Evolutionary conservation across 1,140 invertebrate genomes (phyloP).

Genomic region (Elymnias hypermnestra): DNA sequence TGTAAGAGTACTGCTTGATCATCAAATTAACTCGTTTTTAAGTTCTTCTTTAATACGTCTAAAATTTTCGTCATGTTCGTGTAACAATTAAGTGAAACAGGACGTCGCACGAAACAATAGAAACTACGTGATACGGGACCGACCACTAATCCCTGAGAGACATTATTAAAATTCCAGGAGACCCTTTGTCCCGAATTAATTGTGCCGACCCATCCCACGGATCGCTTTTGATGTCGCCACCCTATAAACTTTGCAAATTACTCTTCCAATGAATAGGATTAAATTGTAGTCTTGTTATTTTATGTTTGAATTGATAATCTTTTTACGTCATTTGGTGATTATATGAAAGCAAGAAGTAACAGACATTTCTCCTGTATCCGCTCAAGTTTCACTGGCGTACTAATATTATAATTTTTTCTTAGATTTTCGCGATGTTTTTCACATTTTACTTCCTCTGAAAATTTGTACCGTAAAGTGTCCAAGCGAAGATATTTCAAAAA

Average conservation of each 20-base stretch:
- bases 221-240: constrained; percentile 5
- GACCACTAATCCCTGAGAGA: constrained; percentile 5
- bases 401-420: too few relatives aligned
- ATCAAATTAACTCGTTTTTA: too few relatives aligned
- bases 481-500: too few relatives aligned
- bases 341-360: not conserved
- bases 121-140: not conserved
- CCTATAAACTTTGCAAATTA: constrained; percentile 4
- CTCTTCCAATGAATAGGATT: constrained; percentile 10
- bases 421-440: too few relatives aligned
- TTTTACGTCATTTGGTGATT: not conserved
- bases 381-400: too few relatives aligned
- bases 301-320: not conserved
- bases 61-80: too few relatives aligned
- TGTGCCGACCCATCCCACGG: constrained; percentile 1
- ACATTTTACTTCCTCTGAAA: too few relatives aligned
- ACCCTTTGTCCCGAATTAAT: constrained; percentile 16
- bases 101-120: not conserved
- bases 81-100: constrained; percentile 1
- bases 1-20: too few relatives aligned
- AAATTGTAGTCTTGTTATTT: not conserved
- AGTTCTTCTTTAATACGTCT: too few relatives aligned
- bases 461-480: too few relatives aligned
- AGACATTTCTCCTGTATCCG: not conserved
- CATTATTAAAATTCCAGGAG: constrained; percentile 17